phyloP scores from a whole-genome alignment of 2,888 invertebrate species.

The Nasonovia ribisnigri region DNA sequence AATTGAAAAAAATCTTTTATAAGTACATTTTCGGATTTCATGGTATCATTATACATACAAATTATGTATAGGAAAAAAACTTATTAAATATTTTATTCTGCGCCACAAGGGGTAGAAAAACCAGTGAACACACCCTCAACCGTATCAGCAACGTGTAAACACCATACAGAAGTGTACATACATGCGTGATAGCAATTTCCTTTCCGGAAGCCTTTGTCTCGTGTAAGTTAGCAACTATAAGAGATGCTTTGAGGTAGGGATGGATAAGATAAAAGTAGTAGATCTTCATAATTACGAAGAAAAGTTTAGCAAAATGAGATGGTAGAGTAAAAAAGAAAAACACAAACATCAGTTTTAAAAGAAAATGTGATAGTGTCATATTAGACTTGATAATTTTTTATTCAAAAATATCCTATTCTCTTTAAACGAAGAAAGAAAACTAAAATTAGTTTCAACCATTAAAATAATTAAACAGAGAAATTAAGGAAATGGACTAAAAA shows the following conservation, averaged over 20 bases:
- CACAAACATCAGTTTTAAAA: constrained; percentile 45
- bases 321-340: background rate
- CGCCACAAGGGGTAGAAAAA: background rate
- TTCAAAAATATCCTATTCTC: background rate
- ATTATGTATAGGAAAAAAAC: background rate
- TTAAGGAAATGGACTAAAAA: constrained; percentile 38
- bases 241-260: background rate
- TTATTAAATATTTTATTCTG: constrained; percentile 24
- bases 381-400: background rate
- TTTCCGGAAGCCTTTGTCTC: constrained; percentile 39
- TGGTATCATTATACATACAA: background rate
- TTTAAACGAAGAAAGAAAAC: background rate
- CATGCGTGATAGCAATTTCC: constrained; percentile 42
- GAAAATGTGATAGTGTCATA: constrained; percentile 24
- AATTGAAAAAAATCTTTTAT: constrained; percentile 10
- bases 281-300: constrained; percentile 43
- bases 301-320: background rate
- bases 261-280: background rate
- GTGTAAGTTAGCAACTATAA: constrained; percentile 29
- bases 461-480: constrained; percentile 47
- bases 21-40: constrained; percentile 7
- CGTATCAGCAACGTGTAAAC: constrained; percentile 39
- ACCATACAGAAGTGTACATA: constrained; percentile 16
- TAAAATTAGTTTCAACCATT: constrained; percentile 47
- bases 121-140: background rate